Evolutionary conservation across 2,888 invertebrate species (phyloP).

Genomic region (Brachylomia viminalis): DNA sequence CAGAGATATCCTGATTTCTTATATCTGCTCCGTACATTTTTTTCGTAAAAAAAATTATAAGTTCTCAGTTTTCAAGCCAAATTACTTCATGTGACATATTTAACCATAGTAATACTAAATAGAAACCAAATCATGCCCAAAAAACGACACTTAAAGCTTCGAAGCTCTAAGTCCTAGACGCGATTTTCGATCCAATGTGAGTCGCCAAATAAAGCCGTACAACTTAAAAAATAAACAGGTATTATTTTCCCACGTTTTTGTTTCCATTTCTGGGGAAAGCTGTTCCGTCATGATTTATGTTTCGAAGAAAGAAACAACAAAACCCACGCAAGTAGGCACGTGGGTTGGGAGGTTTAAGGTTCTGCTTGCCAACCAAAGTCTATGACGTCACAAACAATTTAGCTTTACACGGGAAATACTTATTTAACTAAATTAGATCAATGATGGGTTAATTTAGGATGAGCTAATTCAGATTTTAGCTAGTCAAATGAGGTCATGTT

Average conservation of each 20-base stretch:
- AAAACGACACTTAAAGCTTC: too few relatives aligned
- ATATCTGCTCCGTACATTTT: too few relatives aligned
- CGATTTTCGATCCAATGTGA: too few relatives aligned
- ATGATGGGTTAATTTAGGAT: constrained; percentile 20
- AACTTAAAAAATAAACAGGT: constrained; percentile 49
- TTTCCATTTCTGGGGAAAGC: constrained; percentile 1
- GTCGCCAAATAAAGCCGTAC: constrained; percentile 54
- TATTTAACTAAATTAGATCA: constrained; percentile 25
- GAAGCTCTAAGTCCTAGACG: too few relatives aligned
- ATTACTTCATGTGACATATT: too few relatives aligned
- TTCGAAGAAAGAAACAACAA: not conserved
- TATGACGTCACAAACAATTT: constrained; percentile 31
- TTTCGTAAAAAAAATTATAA: too few relatives aligned
- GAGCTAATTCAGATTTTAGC: constrained; percentile 7
- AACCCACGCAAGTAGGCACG: constrained; percentile 2
- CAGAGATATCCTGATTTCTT: too few relatives aligned
- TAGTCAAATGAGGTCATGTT: constrained; percentile 16
- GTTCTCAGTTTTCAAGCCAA: too few relatives aligned
- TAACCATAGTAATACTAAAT: too few relatives aligned
- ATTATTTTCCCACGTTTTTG: constrained; percentile 29
- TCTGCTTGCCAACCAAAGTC: not conserved
- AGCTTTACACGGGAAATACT: constrained; percentile 20
- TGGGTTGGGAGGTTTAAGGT: constrained; percentile 15
- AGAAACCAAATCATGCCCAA: too few relatives aligned
- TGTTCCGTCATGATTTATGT: not conserved